phyloP scores from a whole-genome alignment of 2,113 vertebrate genomes.

The Mustelus asterias region DNA sequence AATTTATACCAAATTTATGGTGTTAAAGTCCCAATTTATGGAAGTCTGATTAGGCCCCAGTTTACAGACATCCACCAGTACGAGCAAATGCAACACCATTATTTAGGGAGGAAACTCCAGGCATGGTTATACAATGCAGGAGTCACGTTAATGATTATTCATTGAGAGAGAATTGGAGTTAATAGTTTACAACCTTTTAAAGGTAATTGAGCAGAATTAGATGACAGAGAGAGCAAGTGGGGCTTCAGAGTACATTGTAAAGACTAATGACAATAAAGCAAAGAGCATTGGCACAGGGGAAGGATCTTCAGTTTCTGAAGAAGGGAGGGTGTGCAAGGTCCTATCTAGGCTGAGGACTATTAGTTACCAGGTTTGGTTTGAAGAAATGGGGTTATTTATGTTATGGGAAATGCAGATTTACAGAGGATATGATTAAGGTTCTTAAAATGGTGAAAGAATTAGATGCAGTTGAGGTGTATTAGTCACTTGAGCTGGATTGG shows the following conservation, averaged over 20 bases:
- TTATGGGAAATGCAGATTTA: not conserved
- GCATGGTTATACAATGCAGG: not conserved
- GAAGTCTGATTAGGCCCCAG: not conserved
- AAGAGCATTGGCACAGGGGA: not conserved
- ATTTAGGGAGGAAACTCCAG: not conserved
- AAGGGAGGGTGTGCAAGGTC: not conserved
- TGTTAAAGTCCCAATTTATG: not conserved
- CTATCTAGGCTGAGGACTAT: not conserved
- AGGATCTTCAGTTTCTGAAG: not conserved
- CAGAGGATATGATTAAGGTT: not conserved
- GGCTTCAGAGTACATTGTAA: not conserved
- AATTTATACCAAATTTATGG: not conserved
- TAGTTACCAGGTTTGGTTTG: not conserved
- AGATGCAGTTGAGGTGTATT: not conserved
- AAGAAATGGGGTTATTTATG: not conserved
- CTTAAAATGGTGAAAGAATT: not conserved
- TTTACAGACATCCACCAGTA: not conserved
- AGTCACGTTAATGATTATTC: not conserved
- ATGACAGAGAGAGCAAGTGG: not conserved
- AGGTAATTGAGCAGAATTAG: not conserved
- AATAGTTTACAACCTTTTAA: not conserved
- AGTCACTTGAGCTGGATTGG: not conserved
- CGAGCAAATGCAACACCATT: not conserved
- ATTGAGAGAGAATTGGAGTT: not conserved
- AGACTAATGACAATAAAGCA: not conserved